Evolutionary conservation across 2,797 vertebrate genomes (phyloP), one percentile per base, ranked within the genome.

Genomic region (Neopelma chrysocephalum): DNA sequence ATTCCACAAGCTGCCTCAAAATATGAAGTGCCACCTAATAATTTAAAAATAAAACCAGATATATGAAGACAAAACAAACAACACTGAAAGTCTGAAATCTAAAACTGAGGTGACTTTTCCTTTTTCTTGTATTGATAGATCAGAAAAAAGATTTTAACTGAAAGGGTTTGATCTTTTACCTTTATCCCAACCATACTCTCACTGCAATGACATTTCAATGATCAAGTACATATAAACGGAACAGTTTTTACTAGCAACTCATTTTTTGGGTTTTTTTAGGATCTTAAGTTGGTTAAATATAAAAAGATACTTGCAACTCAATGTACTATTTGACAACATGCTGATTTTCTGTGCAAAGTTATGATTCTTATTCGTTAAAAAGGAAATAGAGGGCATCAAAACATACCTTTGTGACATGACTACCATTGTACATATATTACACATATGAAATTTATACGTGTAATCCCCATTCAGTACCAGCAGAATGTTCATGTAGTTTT

Each of bases 11-110:
- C 94, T 93, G 89, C 34, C 75, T 92, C 82, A 83, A 66, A 87
- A 80, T 77, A 87, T 43, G 70, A 38, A 95, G 60, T 92, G 86
- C 6, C 70, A 89, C 31, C 91, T 86, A 62, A 66, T n/a, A 88
- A 50, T 71, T 86, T 84, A 60, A 92, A 97, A 97, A 90, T 80
- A 85, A 98, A 96, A 87, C 72, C 38, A 94, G 71, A 96, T 96
- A 88, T 50, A 95, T 66, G 95, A 61, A 72, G 76, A 96, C 85
- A 87, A 94, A 96, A 93, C 82, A 92, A 87, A 86, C n/a, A 91
- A 82, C 22, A 26, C 50, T 87, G 80, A 69, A 78, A 79, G 60
- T 64, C 38, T 83, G 68, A 78, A 95, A 91, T 65, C 54, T 69
- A 70, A 85, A 93, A 68, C 80, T 36, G 32, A 48, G 66, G 43